Conservation (phyloP, 1,140 invertebrate genomes). For the Acromyrmex echinatior region DNA sequence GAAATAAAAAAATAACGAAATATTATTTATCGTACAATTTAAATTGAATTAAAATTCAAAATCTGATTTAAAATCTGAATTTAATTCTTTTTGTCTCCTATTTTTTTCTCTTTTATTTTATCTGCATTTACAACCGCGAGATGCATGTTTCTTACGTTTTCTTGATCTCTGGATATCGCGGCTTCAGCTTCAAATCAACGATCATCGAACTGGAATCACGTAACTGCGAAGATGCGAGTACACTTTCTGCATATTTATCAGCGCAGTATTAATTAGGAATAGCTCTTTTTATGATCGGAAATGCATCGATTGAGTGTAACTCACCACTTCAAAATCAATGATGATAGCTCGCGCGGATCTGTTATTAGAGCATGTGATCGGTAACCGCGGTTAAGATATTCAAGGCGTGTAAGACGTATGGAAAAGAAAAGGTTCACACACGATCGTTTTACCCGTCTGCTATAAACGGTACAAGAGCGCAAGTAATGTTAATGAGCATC, state of each 20-base stretch:
- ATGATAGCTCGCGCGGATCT: slow-evolving; percentile 33
- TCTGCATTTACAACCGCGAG: not conserved
- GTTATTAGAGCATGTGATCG: slow-evolving; percentile 42
- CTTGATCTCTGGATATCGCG: not conserved
- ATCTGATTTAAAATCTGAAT: not conserved
- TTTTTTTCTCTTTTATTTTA: not conserved
- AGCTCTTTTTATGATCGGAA: slow-evolving; percentile 8
- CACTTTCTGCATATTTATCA: not conserved
- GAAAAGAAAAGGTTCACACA: not conserved
- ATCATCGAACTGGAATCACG: slow-evolving; percentile 1
- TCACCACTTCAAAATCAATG: slow-evolving; percentile 53
- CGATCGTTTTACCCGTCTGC: slow-evolving; percentile 5
- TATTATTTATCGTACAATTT: not conserved
- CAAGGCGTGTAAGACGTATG: not conserved
- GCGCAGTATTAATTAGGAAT: slow-evolving; percentile 16
- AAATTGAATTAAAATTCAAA: not conserved
- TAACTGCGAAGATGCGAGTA: not conserved
- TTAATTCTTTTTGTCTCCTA: not conserved
- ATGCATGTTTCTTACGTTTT: not conserved
- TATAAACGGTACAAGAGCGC: slow-evolving; percentile 21
- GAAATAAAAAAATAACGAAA: not conserved
- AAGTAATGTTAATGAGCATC: slow-evolving; percentile 8
- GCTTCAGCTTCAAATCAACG: slow-evolving; percentile 4
- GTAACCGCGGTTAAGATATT: not conserved
- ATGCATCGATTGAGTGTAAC: not conserved